Conservation (phyloP, 2,113 vertebrate genomes). For the Sinocyclocheilus grahami region DNA sequence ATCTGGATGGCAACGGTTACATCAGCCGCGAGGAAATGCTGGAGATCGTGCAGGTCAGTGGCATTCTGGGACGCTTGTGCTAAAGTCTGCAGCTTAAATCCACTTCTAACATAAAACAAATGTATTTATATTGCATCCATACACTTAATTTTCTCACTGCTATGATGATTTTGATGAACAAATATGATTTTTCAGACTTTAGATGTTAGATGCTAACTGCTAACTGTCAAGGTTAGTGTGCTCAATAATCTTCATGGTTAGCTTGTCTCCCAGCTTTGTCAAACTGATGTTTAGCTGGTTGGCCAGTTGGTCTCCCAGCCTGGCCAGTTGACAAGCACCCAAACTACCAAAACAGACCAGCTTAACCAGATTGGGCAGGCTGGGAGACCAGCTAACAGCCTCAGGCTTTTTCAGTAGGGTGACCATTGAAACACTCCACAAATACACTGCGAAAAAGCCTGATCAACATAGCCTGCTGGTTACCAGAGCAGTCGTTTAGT, state of each 20-base stretch:
- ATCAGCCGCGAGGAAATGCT: conserved; percentile 99
- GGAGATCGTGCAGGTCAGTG: conserved; percentile 93
- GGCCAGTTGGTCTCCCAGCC: background rate
- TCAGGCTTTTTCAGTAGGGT: background rate
- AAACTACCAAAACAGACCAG: background rate
- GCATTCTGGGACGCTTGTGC: background rate
- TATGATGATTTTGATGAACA: background rate
- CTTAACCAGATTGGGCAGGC: background rate
- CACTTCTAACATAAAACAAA: background rate
- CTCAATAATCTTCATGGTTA: background rate
- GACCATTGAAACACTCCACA: background rate
- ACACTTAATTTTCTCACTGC: background rate
- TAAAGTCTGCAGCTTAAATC: background rate
- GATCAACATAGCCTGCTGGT: too few relatives aligned
- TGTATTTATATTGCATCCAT: background rate
- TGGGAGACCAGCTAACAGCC: background rate
- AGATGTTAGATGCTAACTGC: background rate
- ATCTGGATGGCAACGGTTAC: conserved; percentile 97
- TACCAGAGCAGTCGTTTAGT: background rate
- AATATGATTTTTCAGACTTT: background rate
- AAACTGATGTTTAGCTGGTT: background rate
- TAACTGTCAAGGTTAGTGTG: background rate
- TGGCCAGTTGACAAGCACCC: background rate
- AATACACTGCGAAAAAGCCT: background rate
- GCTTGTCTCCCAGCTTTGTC: background rate